Evolutionary conservation across 2,888 invertebrate genomes (phyloP).

Genomic region (Strigamia crassipes): DNA sequence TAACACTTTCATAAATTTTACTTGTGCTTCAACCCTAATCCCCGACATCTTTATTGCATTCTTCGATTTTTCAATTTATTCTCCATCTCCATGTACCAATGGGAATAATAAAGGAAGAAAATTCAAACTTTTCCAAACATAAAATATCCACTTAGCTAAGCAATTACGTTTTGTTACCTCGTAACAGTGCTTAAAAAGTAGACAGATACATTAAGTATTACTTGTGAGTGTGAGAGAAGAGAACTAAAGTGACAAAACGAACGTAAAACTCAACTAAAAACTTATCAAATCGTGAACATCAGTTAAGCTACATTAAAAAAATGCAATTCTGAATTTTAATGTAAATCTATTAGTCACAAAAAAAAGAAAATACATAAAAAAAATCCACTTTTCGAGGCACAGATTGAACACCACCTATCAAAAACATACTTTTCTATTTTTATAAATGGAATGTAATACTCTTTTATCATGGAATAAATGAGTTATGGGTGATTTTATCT

Average conservation of each 20-base stretch:
- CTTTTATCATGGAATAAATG: no score
- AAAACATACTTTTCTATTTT: no score
- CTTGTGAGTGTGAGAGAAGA: not conserved
- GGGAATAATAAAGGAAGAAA: conserved; percentile 13
- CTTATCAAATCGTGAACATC: no score
- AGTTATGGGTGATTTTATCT: no score
- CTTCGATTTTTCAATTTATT: conserved; percentile 38
- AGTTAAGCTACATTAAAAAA: no score
- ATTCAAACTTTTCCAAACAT: not conserved
- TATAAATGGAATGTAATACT: no score
- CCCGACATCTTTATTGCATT: conserved; percentile 30
- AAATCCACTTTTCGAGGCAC: no score
- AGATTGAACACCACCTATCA: no score
- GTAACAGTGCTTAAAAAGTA: not conserved
- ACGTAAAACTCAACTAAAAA: no score
- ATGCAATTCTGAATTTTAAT: no score
- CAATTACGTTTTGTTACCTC: not conserved
- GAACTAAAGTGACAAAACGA: not conserved
- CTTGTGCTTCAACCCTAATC: not conserved
- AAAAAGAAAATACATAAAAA: no score
- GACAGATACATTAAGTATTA: conserved; percentile 3
- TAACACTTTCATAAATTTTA: conserved; percentile 10
- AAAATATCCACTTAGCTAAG: not conserved
- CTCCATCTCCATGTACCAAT: conserved; percentile 1
- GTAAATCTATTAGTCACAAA: no score